Conservation (phyloP, 2,113 vertebrate species). For the Tricholaema leucomelas region DNA sequence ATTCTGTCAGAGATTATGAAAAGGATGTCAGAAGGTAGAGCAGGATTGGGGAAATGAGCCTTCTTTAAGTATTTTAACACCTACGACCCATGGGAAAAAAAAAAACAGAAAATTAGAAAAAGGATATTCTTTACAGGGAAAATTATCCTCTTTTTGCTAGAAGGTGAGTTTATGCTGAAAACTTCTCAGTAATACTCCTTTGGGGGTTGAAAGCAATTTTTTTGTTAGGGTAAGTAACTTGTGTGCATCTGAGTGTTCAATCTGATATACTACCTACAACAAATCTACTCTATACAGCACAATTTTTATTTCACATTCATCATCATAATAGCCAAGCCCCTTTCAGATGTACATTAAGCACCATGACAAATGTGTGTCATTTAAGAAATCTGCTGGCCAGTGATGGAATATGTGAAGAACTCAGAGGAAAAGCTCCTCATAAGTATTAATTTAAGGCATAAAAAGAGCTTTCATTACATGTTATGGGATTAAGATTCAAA, state of each 20-base stretch:
- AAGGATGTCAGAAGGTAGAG: background rate
- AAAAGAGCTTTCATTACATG: background rate
- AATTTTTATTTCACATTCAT: background rate
- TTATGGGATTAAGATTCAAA: background rate
- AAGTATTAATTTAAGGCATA: background rate
- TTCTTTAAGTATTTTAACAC: background rate
- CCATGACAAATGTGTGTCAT: background rate
- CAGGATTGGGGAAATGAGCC: background rate
- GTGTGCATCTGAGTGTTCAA: background rate
- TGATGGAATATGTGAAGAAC: background rate
- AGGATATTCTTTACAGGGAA: background rate
- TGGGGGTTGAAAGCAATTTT: background rate
- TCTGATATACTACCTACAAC: background rate
- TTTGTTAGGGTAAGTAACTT: background rate
- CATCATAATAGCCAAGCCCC: background rate
- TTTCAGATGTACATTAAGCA: background rate
- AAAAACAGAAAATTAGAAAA: rapidly evolving
- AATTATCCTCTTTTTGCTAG: background rate
- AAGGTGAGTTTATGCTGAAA: background rate
- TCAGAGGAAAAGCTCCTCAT: background rate
- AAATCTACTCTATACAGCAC: background rate
- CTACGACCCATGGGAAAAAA: rapidly evolving
- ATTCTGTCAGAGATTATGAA: background rate
- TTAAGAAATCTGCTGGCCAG: background rate
- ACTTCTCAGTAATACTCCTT: background rate